These are phyloP conservation scores for Diadema setosum DNA, from an alignment of 35 echinoderm and acorn worm species.

Conservation along the genomic window DNA sequence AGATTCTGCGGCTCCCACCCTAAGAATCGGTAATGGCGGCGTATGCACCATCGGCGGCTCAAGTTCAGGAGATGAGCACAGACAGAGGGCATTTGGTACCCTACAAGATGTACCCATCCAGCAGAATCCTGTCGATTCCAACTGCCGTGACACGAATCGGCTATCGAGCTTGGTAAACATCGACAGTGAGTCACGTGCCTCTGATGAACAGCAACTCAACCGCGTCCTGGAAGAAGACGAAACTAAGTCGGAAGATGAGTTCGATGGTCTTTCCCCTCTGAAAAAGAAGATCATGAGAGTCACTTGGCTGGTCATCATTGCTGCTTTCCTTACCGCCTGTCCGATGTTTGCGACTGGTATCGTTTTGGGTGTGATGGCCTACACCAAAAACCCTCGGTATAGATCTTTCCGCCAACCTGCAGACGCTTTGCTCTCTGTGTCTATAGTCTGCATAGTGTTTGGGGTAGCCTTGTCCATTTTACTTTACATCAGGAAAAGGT, in stretches of 20 bases:
- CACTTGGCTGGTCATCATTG: background rate
- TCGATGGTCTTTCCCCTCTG: background rate
- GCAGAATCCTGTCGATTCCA: too few species aligned
- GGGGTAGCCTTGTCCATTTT: background rate
- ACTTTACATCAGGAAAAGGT: background rate
- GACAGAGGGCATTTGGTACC: too few species aligned
- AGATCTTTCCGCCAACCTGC: background rate
- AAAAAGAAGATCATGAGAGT: background rate
- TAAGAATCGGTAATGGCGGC: background rate
- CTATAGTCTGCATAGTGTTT: background rate
- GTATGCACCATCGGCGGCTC: background rate
- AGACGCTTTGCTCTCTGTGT: background rate
- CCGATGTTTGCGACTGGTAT: background rate
- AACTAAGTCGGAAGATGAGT: background rate
- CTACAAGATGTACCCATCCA: too few species aligned
- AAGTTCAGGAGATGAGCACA: background rate
- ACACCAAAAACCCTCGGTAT: background rate
- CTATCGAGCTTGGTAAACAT: background rate
- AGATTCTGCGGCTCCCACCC: too few species aligned
- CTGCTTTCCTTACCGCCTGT: background rate
- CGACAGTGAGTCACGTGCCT: too few species aligned
- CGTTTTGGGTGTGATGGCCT: background rate
- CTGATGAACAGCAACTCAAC: background rate
- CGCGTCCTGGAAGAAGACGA: background rate
- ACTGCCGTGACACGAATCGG: background rate